phyloP scores from a whole-genome alignment of 2,888 invertebrate species.

The Nomada ferruginata region DNA sequence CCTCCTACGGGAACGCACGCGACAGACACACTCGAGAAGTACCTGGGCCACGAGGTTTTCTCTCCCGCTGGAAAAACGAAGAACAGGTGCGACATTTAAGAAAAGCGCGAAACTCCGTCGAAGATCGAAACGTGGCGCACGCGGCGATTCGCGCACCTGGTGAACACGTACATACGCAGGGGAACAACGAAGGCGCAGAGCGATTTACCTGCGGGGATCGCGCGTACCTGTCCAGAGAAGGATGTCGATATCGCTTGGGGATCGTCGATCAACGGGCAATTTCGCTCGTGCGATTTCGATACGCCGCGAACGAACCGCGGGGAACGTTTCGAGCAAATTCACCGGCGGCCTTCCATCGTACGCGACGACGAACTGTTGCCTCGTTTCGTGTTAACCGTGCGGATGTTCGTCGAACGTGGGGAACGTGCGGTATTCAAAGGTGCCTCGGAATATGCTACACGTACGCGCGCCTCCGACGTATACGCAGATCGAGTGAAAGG shows the following conservation, averaged over 20 bases:
- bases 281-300: slow-evolving; percentile 8
- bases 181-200: too few relatives aligned
- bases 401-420: background rate
- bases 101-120: background rate
- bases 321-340: background rate
- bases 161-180: background rate
- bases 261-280: background rate
- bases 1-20: slow-evolving; percentile 48
- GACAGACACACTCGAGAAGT: slow-evolving; percentile 32
- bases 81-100: too few relatives aligned
- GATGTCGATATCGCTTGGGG: background rate
- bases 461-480: background rate
- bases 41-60: slow-evolving; percentile 13
- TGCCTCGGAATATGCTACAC: background rate
- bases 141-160: slow-evolving; percentile 17
- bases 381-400: background rate
- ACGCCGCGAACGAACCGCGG: background rate
- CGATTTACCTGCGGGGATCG: too few relatives aligned
- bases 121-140: background rate
- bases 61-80: background rate
- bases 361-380: background rate
- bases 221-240: too few relatives aligned
- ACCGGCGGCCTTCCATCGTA: background rate
- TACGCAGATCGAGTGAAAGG: slow-evolving; percentile 29
- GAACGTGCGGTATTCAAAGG: slow-evolving; percentile 17